Conservation (phyloP, 2,888 invertebrate genomes). For the Rotaria sp. region DNA sequence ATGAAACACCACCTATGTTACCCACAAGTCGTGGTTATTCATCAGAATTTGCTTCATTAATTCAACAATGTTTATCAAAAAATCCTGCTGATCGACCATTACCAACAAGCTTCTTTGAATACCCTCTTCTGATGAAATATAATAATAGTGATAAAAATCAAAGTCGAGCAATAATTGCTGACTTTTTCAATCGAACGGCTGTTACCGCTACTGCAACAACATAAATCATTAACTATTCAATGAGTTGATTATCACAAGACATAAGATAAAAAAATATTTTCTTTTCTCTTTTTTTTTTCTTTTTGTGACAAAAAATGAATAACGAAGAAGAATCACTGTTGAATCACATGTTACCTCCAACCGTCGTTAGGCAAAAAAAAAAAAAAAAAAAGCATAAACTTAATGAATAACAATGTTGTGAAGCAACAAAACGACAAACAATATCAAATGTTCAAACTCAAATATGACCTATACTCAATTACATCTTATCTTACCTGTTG, state of each 20-base stretch:
- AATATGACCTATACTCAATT: neutral
- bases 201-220: neutral
- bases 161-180: neutral
- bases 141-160: neutral
- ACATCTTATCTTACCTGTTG: too few relatives aligned
- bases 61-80: neutral
- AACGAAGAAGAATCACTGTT: too few relatives aligned
- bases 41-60: neutral
- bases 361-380: too few relatives aligned
- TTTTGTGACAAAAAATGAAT: too few relatives aligned
- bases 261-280: too few relatives aligned
- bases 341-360: too few relatives aligned
- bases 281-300: too few relatives aligned
- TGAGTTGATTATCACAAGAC: too few relatives aligned
- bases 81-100: neutral
- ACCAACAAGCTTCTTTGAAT: neutral
- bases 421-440: too few relatives aligned
- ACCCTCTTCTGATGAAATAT: neutral
- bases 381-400: too few relatives aligned
- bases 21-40: neutral
- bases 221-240: neutral
- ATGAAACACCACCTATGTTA: neutral
- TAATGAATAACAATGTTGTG: neutral
- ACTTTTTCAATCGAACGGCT: neutral
- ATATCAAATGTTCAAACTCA: neutral